Conservation (phyloP, 2,113 vertebrate genomes). For the Mixornis gularis region DNA sequence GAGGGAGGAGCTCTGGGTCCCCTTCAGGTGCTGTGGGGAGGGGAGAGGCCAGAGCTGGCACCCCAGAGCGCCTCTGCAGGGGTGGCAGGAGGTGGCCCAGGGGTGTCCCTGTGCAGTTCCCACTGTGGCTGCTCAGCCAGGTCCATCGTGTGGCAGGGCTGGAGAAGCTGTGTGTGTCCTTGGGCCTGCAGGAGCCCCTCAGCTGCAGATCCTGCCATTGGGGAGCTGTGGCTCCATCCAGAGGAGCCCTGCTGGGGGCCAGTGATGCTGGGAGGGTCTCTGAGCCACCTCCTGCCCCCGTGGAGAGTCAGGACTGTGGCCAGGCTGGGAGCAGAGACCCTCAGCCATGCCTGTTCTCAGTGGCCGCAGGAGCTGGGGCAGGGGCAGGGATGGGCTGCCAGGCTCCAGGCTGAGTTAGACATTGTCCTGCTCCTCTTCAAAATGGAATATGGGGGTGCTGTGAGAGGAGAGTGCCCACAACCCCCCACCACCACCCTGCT, state of each 20-base stretch:
- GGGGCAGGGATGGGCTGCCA: neutral
- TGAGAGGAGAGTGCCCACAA: neutral
- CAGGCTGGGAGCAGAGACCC: neutral
- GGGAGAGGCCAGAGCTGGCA: neutral
- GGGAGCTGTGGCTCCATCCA: no score
- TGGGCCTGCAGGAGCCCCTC: neutral
- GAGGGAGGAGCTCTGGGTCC: neutral
- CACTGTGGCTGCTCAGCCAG: neutral
- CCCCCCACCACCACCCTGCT: neutral
- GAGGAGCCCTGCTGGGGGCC: neutral
- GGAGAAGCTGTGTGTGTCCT: fast-evolving
- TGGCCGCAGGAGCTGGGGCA: fast-evolving
- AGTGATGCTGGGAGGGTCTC: neutral
- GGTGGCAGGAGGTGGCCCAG: fast-evolving
- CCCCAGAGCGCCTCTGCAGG: fast-evolving
- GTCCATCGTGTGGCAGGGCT: neutral
- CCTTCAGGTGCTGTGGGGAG: neutral
- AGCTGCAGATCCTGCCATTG: neutral
- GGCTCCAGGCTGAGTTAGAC: neutral
- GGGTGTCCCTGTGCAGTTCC: neutral
- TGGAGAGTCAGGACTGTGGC: fast-evolving
- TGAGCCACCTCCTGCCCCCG: fast-evolving
- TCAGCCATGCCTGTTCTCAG: fast-evolving
- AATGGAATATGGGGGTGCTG: fast-evolving
- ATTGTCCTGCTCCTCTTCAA: neutral